Evolutionary conservation across 2,113 vertebrate species (phyloP).

Genomic region (Puffinus mauretanicus): DNA sequence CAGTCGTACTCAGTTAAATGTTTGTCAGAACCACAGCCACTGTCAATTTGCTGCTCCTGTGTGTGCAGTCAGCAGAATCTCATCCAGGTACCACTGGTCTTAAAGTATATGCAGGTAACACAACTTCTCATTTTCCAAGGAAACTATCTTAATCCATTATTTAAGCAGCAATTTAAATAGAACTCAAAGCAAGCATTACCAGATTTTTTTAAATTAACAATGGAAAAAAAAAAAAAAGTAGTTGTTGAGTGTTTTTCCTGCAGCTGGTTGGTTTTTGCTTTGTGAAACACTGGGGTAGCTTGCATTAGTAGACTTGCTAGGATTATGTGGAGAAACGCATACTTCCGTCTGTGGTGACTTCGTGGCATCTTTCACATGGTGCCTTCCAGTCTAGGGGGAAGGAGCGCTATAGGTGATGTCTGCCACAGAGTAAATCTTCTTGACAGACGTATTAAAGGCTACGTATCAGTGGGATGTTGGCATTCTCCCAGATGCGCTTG

Average conservation of each 20-base stretch:
- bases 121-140: not conserved
- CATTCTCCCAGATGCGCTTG: not conserved
- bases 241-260: not conserved
- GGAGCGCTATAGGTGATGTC: not conserved
- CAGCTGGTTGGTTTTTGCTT: not conserved
- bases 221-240: not conserved
- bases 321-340: not conserved
- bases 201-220: not conserved
- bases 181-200: not conserved
- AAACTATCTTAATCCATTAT: not conserved
- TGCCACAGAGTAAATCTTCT: not conserved
- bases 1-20: not conserved
- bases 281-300: not conserved
- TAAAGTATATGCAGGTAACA: not conserved
- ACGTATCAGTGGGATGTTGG: accelerated
- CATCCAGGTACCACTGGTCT: not conserved
- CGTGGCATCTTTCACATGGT: not conserved
- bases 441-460: accelerated
- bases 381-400: not conserved
- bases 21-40: conserved; percentile 20
- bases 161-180: not conserved
- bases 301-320: not conserved
- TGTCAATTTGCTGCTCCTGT: not conserved
- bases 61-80: not conserved
- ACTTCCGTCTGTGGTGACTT: not conserved